Evolutionary conservation across 2,888 invertebrate species (phyloP).

Genomic region (Calephelis perditalis): DNA sequence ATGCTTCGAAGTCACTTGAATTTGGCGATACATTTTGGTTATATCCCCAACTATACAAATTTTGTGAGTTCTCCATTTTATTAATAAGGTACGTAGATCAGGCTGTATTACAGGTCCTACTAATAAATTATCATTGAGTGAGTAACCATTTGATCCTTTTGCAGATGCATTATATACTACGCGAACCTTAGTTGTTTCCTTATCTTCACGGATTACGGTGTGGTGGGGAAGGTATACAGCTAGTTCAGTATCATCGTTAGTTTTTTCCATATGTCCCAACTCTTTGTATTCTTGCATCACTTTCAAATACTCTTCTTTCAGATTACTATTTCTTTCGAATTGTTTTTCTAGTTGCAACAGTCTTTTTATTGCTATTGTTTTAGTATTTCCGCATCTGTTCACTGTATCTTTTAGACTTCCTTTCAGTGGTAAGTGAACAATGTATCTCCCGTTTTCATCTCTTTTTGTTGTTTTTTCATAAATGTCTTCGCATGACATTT

Average conservation of each 20-base stretch:
- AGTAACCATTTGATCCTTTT: slow-evolving; percentile 19
- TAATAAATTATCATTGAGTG: slow-evolving; percentile 30
- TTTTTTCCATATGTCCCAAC: slow-evolving; percentile 27
- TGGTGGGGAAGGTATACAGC: slow-evolving; percentile 31
- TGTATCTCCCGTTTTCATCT: neutral
- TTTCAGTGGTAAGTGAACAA: neutral
- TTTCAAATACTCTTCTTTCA: slow-evolving; percentile 25
- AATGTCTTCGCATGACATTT: neutral
- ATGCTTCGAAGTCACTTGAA: slow-evolving; percentile 29
- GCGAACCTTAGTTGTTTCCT: slow-evolving; percentile 30
- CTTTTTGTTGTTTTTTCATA: neutral
- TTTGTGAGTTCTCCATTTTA: slow-evolving; percentile 31
- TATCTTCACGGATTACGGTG: slow-evolving; percentile 30
- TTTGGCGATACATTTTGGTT: slow-evolving; percentile 35
- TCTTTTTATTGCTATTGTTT: neutral
- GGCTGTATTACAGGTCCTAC: slow-evolving; percentile 32
- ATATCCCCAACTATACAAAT: slow-evolving; percentile 32
- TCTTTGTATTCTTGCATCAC: slow-evolving; percentile 26
- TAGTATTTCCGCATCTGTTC: neutral
- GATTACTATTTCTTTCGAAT: slow-evolving; percentile 17
- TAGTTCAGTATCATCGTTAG: slow-evolving; percentile 10
- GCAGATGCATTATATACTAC: slow-evolving; percentile 32
- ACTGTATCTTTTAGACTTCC: neutral
- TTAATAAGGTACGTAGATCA: slow-evolving; percentile 29
- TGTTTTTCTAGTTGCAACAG: slow-evolving; percentile 8